phyloP scores from a whole-genome alignment of 2,113 vertebrate species.

The Chloroceryle aenea region DNA sequence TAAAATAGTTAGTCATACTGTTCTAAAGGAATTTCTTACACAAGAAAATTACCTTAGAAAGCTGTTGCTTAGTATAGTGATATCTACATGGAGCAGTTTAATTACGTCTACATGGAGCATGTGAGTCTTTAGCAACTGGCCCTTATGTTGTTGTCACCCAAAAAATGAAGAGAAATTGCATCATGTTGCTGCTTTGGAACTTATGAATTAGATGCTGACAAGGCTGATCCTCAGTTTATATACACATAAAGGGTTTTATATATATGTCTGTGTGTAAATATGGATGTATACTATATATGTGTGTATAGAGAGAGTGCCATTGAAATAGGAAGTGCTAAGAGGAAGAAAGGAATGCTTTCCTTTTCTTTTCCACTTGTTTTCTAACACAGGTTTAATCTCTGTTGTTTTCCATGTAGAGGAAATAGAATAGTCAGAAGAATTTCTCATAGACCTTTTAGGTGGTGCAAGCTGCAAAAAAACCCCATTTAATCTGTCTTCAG shows the following conservation, averaged over 20 bases:
- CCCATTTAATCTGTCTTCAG: background rate
- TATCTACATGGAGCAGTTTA: background rate
- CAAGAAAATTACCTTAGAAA: background rate
- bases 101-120: background rate
- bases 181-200: background rate
- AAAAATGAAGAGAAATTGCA: background rate
- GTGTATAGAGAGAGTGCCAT: background rate
- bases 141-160: background rate
- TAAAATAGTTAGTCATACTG: background rate
- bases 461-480: background rate
- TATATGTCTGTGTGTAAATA: background rate
- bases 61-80: background rate
- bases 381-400: background rate
- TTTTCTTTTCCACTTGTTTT: background rate
- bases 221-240: background rate
- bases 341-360: background rate
- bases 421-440: background rate
- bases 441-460: background rate
- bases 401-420: background rate
- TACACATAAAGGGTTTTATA: background rate
- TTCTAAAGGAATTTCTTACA: background rate
- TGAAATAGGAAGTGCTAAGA: background rate
- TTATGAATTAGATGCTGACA: background rate
- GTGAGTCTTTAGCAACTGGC: background rate
- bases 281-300: background rate